A percentile compares a stretch with the other conserved stretches of the same genome.
These are phyloP conservation scores for Enteromius thamalakanensis DNA, from an alignment of 2,797 vertebrate species.

Conservation along the genomic window DNA sequence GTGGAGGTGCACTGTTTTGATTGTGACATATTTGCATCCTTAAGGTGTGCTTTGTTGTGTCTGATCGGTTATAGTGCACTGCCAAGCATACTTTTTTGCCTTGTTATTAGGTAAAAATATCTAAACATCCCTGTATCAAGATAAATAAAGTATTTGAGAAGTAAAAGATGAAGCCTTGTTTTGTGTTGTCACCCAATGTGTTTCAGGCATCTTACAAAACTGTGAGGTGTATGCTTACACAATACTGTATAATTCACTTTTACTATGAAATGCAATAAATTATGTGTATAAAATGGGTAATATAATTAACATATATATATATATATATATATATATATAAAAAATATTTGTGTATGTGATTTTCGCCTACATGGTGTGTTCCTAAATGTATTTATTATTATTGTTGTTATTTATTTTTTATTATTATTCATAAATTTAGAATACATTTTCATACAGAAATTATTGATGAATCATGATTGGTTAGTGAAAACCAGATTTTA, in stretches of 20 bases:
- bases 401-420: no score
- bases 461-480: not conserved
- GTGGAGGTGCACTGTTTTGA: constrained; percentile 13
- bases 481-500: not conserved
- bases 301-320: no score
- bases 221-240: not conserved
- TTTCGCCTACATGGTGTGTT: not conserved
- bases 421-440: not conserved
- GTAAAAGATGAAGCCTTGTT: not conserved
- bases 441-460: not conserved
- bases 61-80: not conserved
- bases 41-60: constrained; percentile 4
- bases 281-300: not conserved
- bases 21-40: constrained; percentile 31
- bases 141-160: not conserved
- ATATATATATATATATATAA: no score
- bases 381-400: no score
- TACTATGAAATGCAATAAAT: not conserved
- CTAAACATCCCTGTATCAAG: not conserved
- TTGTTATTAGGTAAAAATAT: no score
- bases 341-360: not conserved
- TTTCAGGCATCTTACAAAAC: not conserved
- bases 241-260: no score
- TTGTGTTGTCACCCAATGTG: not conserved
- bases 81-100: not conserved